Base-by-base conservation (phyloP, 2,888 invertebrate species). In the Ryuthela nishihirai region DNA sequence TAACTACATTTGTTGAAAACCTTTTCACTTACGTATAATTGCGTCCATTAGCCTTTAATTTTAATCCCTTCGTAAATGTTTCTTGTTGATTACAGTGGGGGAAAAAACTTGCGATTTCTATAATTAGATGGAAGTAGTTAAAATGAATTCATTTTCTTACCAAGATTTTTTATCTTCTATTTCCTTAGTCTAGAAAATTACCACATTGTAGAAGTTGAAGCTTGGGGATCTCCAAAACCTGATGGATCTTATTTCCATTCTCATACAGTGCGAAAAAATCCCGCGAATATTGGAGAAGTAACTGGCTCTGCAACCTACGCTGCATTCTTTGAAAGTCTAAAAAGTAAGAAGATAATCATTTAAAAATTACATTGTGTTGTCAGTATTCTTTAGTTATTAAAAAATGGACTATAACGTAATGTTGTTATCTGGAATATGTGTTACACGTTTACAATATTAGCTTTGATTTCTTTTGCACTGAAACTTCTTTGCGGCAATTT, bases 181-280 rank as follows among this genome's bases (percentile, higher is more conserved):
- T 43, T 35, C 62, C 60, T 15, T 64, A 79, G 78, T 45, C 65
- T 79, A 46, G 67, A 65, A 26, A 75, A 78, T 63, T 76, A 75
- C 73, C 80, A 81, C 69, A 70, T 79, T 6, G 77, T 81, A 3
- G 77, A 79, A 67, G 73, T 79, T 44, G 75, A 78, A 58, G 74
- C 73, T 2, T 72, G 70, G 62, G 77, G 78, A 32, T 66, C 70
- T 4, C 70, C 68, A n/a, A 52, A 56, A 35, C 54, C 67, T 15
- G 61, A 69, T 62, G 68, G 70, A 32, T 24, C 62, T 4, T 32
- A 48, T 21, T 69, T 75, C 55, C 56, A 46, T 20, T 70, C 72
- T 10, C 67, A 65, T 26, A 79, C 78, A 2, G 69, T 71, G 3
- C 69, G 80, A 20, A 70, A 70, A 46, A 81, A 80, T 68, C 80